These are phyloP conservation scores for Manis pentadactyla DNA, from an alignment of 2,797 vertebrate species.

Conservation along the genomic window DNA sequence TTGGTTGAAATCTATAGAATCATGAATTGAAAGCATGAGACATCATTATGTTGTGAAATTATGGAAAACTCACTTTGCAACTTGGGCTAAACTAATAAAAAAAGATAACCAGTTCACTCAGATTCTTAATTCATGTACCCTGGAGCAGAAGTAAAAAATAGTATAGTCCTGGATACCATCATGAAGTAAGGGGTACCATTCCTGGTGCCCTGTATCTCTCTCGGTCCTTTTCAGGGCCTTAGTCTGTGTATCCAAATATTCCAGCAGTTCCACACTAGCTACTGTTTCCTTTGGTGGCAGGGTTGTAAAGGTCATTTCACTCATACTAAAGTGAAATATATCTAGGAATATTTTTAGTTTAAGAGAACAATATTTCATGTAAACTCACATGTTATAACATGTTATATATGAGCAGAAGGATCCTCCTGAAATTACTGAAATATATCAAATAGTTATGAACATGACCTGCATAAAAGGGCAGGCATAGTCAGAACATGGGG, in stretches of 20 bases:
- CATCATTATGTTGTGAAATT: not conserved
- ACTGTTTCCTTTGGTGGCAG: not conserved
- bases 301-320: not conserved
- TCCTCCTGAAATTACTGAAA: not conserved
- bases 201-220: not conserved
- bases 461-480: not conserved
- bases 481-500: not conserved
- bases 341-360: slow-evolving; percentile 14
- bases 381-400: not conserved
- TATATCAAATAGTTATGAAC: not conserved
- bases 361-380: not conserved
- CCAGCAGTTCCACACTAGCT: not conserved
- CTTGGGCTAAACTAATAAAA: slow-evolving; percentile 7
- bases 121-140: not conserved
- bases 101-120: not conserved
- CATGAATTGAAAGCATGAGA: not conserved
- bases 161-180: not conserved
- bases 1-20: slow-evolving; percentile 14
- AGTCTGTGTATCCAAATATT: not conserved
- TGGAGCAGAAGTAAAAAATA: not conserved
- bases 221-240: not conserved
- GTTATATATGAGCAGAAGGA: not conserved
- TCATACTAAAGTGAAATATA: slow-evolving; percentile 4
- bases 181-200: too few species aligned
- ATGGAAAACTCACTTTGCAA: slow-evolving; percentile 1